These are phyloP conservation scores for Trididemnum miniatum DNA, from an alignment of 23 tunicate genomes.

Conservation along the genomic window DNA sequence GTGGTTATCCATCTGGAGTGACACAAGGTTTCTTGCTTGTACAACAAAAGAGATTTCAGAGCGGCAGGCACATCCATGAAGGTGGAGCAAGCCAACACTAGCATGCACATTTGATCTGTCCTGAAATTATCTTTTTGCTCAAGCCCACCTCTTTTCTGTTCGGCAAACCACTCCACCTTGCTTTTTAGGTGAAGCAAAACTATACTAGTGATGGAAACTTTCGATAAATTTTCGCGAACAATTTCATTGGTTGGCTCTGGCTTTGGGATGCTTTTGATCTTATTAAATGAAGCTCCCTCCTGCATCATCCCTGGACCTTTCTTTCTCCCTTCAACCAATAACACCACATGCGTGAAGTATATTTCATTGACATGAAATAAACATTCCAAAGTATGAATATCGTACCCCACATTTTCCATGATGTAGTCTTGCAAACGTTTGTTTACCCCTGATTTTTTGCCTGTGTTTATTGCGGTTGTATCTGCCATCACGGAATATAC, in stretches of 20 bases:
- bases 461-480: slow-evolving; percentile 6
- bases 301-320: slow-evolving; percentile 1
- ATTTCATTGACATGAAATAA: no score
- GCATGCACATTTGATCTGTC: not conserved
- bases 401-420: not conserved
- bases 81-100: not conserved
- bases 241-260: not conserved
- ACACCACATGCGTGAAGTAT: no score
- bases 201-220: not conserved
- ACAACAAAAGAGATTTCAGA: no score
- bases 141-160: not conserved
- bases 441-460: slow-evolving; percentile 8
- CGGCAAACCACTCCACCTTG: not conserved
- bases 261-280: not conserved
- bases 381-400: slow-evolving; percentile 8
- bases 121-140: not conserved
- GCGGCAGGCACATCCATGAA: no score
- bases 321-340: no score
- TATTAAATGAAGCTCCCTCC: not conserved
- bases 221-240: not conserved
- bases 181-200: not conserved
- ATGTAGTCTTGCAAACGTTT: slow-evolving; percentile 8
- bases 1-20: no score
- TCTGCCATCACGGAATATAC: slow-evolving; percentile 23
- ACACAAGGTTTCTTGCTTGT: no score